Evolutionary conservation across 1,140 invertebrate genomes (phyloP), one percentile per base, ranked within the genome.

Genomic region (Drosophila burlai): DNA sequence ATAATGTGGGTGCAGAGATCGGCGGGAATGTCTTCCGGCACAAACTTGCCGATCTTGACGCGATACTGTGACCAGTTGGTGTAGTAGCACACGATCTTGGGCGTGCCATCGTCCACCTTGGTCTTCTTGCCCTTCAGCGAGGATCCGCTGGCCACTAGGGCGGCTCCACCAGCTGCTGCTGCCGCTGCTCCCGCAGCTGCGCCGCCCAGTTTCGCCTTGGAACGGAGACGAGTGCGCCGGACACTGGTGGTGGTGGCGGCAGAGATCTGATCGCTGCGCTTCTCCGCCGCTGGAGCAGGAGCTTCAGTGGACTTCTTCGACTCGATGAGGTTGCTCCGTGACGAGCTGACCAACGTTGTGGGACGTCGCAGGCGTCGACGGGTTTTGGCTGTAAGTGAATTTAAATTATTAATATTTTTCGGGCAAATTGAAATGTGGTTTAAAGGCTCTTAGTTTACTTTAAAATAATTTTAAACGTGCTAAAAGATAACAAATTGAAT

Each of bases 21-120:
- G 3, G 98, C 97, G 63, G 98, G 96, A 72, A 99, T 99, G 93
- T 99, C 97, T 94, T 99, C 98, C 0, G 98, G 98, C 38, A 96
- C 91, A 93, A 98, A 99, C 94, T 99, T 99, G 36, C 97, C 98
- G 63, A 97, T 94, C 92, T 98, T 99, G 1, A 96, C 96, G 59
- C 98, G 94, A 92, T 99, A 99, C 91, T 99, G 98, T 0, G 98
- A 98, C 98, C 98, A 99, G 94, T 99, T 99, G 21, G 98, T 99
- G 93, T 98, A 99, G 93, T 99, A 99, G 92, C 98, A 99, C 2
- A 98, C 97, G 61, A 98, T 94, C 95, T 97, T 94, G 42, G 93
- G 93, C 43, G 85, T 83, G 66, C 94, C 94, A 94, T 95, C 95
- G 81, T 96, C 95, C 93, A 95, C 95, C 73, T 95, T 95, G 47